Evolutionary conservation across 2,888 invertebrate genomes (phyloP), one percentile per base, ranked within the genome.

Genomic region (Linyphia triangularis): DNA sequence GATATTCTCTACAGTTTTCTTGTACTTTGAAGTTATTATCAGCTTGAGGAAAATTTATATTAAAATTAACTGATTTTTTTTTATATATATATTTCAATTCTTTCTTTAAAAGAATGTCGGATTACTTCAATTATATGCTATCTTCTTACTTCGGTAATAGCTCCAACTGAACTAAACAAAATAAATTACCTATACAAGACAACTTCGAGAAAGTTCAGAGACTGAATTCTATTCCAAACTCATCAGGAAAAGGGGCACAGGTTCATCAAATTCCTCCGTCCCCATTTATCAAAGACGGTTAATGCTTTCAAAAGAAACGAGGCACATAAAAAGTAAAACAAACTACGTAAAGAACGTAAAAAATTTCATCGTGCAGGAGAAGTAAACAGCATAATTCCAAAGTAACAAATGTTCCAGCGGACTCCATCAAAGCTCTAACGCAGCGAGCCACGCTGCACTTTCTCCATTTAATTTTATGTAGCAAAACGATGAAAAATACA

Each of bases 381-480:
- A 22, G n/a, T 43, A 69, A 81, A 59, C 24, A n/a, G 40, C 69
- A 70, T 51, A 69, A 69, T 24, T 69, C 59, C 37, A 57, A n/a
- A 7, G 37, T 10, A 81, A 37, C 69, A 81, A 81, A 81, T 59
- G 59, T 70, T 70, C 33, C n/a, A n/a, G n/a, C n/a, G n/a, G n/a
- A n/a, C n/a, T n/a, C n/a, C 40, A n/a, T 63, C 77, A 77, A 30
- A 59, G 13, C n/a, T 26, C 19, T 26, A 77, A 26, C 26, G 40
- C 43, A 30, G 7, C 22, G 33, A 51, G 22, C 51, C 40, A 28
- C 5, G 6, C 10, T 30, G 67, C 24, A n/a, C 43, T 26, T 67
- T 43, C 30, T 67, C 26, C 79, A 51, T 79, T 79, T 79, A 79
- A 79, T 79, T 79, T 79, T 67, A 51, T 16, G 67, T 33, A 30